Evolutionary conservation across 2,888 invertebrate genomes (phyloP), one percentile per base, ranked within the genome.

Genomic region (Leptodirus hochenwartii): DNA sequence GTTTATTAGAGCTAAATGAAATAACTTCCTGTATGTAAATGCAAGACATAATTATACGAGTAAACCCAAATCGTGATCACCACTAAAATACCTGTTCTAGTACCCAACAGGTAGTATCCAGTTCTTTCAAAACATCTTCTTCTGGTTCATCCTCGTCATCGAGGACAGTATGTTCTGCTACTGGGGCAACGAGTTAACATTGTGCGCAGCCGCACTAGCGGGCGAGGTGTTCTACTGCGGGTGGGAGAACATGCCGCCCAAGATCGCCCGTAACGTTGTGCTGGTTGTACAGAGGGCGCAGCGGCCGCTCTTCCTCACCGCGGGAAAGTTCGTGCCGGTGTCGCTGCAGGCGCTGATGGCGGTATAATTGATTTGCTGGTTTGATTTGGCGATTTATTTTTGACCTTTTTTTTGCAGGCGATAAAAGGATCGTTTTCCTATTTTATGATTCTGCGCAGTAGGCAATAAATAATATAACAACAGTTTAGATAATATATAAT

Each of bases 111-210:
- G 25, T 10, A 41, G 41, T 23, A 15, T 39, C 3, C 25, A 25
- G 6, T 43, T 39, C 15, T 25, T 41, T 9, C 38, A 39, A 32
- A 35, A 39, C 24, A 27, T 36, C 12, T 33, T 31, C 13, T 42
- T 40, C 22, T 41, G 38, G 20, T 35, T 37, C 17, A 35, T 40
- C 15, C 39, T 43, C 11, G 37, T 39, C 6, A 38, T 34, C 22
- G 41, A 43, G 31, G 37, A 41, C 10, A 36, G 38, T 13, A 34
- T 40, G 31, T 43, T 37, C 22, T 42, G 42, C n/a, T 42, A 39
- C 30, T 42, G 42, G 40, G 43, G 42, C 2, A 39, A 43, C 20
- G 40, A 42, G 27, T 36, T 41, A 14, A 39, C 37, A 10, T 16
- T 38, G 12, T 31, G 39, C 31, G 37, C 39, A 20, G 39, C 34